Evolutionary conservation across 2,797 vertebrate species (phyloP).

Genomic region (Apogon talboti): DNA sequence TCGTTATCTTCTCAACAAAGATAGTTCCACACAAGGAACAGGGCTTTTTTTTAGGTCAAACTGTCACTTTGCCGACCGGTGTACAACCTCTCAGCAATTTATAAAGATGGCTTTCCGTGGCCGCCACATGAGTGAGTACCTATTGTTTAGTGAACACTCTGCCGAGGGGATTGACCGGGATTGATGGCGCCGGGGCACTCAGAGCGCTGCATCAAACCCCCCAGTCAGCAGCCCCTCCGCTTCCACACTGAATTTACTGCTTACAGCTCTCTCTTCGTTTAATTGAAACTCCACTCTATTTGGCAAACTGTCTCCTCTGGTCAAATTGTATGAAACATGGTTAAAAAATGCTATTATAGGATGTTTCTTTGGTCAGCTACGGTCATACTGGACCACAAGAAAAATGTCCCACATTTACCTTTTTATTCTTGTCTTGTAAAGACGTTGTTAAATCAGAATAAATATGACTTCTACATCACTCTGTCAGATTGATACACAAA

Average conservation of each 20-base stretch:
- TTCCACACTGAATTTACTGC: conserved; percentile 3
- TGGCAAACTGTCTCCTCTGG: conserved; percentile 26
- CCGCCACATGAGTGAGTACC: conserved; percentile 21
- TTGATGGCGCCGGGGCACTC: conserved; percentile 44
- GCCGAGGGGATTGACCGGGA: conserved; percentile 32
- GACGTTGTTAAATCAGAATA: too few relatives aligned
- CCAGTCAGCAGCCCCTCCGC: conserved; percentile 9
- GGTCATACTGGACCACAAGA: too few relatives aligned
- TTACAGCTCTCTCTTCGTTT: conserved; percentile 34
- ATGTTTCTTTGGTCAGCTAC: neutral
- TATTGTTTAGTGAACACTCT: conserved; percentile 34
- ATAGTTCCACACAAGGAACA: neutral
- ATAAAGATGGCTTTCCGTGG: conserved; percentile 23
- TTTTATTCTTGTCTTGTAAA: too few relatives aligned
- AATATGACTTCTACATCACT: too few relatives aligned
- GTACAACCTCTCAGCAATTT: conserved; percentile 13
- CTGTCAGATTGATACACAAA: too few relatives aligned
- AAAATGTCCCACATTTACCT: too few relatives aligned
- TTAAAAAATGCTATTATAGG: conserved; percentile 27
- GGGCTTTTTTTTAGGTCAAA: neutral
- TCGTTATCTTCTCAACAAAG: conserved; percentile 14
- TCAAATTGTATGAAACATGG: conserved; percentile 26
- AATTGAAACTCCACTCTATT: conserved; percentile 38
- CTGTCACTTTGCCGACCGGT: conserved; percentile 1
- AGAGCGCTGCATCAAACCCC: conserved; percentile 33